A percentile compares a stretch with the other conserved stretches of the same genome.
Conservation (phyloP, 2,888 invertebrate genomes). For the Ophraella communa region DNA sequence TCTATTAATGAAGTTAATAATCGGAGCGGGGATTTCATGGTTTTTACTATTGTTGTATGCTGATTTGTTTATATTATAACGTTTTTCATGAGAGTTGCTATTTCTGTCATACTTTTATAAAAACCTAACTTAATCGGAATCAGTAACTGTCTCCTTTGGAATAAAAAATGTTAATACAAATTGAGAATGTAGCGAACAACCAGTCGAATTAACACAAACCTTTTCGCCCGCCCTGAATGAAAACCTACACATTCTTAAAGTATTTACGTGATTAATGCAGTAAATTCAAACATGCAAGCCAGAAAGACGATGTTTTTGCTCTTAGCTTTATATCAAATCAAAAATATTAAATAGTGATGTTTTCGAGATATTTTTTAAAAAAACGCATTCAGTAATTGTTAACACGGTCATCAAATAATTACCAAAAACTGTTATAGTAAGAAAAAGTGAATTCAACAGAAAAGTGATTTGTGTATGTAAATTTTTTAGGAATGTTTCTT, state of each 20-base stretch:
- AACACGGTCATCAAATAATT: not conserved
- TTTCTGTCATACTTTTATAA: too few species aligned
- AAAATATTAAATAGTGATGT: not conserved
- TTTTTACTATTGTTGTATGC: too few species aligned
- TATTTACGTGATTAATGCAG: slow-evolving; percentile 62
- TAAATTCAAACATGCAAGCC: slow-evolving; percentile 59
- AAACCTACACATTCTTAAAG: slow-evolving; percentile 61
- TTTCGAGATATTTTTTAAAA: not conserved
- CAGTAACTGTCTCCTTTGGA: not conserved
- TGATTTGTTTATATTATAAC: too few species aligned
- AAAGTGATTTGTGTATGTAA: not conserved
- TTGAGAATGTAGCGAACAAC: slow-evolving; percentile 19
- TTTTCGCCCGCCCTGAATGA: slow-evolving; percentile 59
- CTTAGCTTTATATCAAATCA: slow-evolving; percentile 3
- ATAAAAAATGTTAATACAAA: slow-evolving; percentile 16
- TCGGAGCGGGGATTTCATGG: too few species aligned
- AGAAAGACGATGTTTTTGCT: slow-evolving; percentile 53
- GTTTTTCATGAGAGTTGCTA: too few species aligned
- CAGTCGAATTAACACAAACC: slow-evolving; percentile 39
- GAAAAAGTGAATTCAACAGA: not conserved
- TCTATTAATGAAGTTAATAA: too few species aligned
- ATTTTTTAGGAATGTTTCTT: not conserved
- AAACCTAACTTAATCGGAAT: not conserved
- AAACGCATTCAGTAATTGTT: too few species aligned
- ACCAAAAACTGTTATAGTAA: not conserved